Conservation (phyloP, 2,797 vertebrate genomes). For the Varecia variegata region DNA sequence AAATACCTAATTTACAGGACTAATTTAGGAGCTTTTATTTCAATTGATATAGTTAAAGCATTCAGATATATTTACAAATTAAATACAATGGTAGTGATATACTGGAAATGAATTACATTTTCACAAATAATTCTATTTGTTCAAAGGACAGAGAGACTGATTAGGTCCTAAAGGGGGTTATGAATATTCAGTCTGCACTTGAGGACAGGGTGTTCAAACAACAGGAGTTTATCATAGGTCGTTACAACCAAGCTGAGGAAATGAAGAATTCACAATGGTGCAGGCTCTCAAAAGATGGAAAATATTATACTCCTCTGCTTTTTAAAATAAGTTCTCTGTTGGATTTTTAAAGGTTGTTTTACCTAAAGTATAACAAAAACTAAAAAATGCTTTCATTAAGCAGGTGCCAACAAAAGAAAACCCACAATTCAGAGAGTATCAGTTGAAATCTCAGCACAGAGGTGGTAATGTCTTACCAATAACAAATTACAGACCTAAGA, state of each 20-base stretch:
- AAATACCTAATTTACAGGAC: slow-evolving; percentile 28
- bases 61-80: slow-evolving; percentile 24
- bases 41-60: background rate
- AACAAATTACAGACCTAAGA: slow-evolving; percentile 32
- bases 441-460: slow-evolving; percentile 47
- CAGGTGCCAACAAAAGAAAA: slow-evolving; percentile 22
- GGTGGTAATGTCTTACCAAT: slow-evolving; percentile 43
- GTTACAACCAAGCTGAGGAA: background rate
- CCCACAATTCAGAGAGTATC: background rate
- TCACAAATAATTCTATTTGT: too few relatives aligned
- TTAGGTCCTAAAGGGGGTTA: background rate
- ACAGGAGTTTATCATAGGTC: background rate
- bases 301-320: background rate
- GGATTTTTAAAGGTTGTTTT: slow-evolving; percentile 19
- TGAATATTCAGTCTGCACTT: background rate
- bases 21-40: background rate
- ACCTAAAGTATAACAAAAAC: background rate
- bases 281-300: background rate
- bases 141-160: background rate
- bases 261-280: background rate
- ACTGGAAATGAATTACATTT: background rate
- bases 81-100: background rate
- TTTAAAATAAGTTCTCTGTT: slow-evolving; percentile 29
- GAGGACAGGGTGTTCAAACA: background rate
- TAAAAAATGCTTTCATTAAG: slow-evolving; percentile 42